Base-by-base conservation (phyloP, 1,140 invertebrate species). In the Acromyrmex heyeri region DNA sequence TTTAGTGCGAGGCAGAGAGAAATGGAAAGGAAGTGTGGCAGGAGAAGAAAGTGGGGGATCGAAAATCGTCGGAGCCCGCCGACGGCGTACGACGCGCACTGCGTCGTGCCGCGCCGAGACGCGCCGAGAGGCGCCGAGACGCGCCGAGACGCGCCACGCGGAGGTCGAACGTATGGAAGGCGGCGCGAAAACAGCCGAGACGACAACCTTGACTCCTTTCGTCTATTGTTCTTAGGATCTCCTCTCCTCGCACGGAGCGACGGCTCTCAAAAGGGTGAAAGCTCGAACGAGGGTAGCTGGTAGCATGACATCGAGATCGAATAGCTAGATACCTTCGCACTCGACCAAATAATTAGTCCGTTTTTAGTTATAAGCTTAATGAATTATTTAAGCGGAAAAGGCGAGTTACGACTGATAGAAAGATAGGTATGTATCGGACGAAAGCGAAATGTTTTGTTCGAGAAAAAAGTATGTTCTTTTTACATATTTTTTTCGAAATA, bases 201-300 rank as follows among this genome's bases (percentile, higher is more conserved):
- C 78, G 76, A 86, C 64, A 90, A 91, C 87, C 90, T 91, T 89
- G 90, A 89, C 90, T 91, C 65, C 79, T 91, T 89, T 91, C 86
- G 87, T 72, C 86, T 89, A 76, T 89, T 87, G 85, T 91, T 87
- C 85, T 88, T 91, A 86, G 85, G 82, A 72, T 67, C 44, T 78
- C 27, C 87, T 30, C 30, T 78, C 27, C 87, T 8, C 38, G 87
- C 70, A n/a, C 14, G 27, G 87, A 27, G 65, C 38, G 78, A 78
- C 48, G 73, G 69, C 30, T 38, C 62, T n/a, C 55, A 16, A 72
- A 53, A 38, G 59, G 67, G 65, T 24, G 34, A 75, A 86, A 69
- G 59, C 44, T 59, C 73, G 53, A 73, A 79, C 53, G 55, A 81
- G 65, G 79, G 61, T 86, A 77, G 73, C 57, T 10, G 10, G 73